phyloP scores from a whole-genome alignment of 2,888 invertebrate species.

The Epirrita christyi region DNA sequence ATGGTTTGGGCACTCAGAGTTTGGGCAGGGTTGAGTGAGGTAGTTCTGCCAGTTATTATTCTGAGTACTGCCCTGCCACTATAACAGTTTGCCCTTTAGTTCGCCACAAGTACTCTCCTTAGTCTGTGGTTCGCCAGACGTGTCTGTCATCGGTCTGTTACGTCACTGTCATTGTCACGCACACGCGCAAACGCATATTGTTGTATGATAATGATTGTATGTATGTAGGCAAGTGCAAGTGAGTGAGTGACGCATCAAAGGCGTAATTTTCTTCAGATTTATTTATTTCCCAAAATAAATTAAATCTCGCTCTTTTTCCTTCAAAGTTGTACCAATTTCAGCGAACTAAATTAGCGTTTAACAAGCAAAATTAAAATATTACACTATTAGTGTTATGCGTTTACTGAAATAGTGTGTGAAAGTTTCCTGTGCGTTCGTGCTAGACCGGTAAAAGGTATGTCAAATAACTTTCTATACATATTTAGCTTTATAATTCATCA shows the following conservation, averaged over 20 bases:
- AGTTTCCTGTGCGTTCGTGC: slow-evolving; percentile 21
- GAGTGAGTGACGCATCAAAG: background rate
- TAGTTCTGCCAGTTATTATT: too few species aligned
- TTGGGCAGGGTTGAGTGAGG: too few species aligned
- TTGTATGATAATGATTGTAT: too few species aligned
- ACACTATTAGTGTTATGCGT: slow-evolving; percentile 17
- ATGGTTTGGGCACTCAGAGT: too few species aligned
- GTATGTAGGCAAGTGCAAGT: background rate
- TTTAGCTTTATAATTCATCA: background rate
- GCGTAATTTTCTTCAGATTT: background rate
- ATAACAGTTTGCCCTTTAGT: too few species aligned
- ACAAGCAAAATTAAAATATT: background rate
- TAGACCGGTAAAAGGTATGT: slow-evolving; percentile 33
- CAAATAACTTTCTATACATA: slow-evolving; percentile 8
- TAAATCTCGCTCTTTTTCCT: background rate
- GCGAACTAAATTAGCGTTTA: background rate
- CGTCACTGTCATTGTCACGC: too few species aligned
- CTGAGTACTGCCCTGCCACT: too few species aligned
- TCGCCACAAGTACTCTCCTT: too few species aligned
- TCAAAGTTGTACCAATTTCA: background rate
- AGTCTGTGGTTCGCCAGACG: too few species aligned
- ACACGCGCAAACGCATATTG: too few species aligned
- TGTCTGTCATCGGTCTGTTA: too few species aligned
- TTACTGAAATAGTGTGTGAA: slow-evolving; percentile 28
- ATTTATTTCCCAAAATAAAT: background rate